These are phyloP conservation scores for Tarsius wallacei DNA, from an alignment of 2,797 vertebrate species.

Conservation along the genomic window DNA sequence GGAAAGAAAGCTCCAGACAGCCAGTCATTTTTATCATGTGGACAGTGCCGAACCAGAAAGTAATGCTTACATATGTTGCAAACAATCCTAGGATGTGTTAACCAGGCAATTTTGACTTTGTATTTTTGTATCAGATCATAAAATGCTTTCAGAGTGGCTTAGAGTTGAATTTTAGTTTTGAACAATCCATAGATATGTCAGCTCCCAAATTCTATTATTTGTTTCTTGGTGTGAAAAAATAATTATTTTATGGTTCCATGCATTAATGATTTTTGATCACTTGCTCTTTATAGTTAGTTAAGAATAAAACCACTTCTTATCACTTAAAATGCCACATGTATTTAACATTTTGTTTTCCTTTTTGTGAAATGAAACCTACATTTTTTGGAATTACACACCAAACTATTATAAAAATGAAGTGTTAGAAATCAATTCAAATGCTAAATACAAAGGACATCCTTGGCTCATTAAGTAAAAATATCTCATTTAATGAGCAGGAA, in stretches of 20 bases:
- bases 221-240: constrained; percentile 25
- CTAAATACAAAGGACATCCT: constrained; percentile 92
- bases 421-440: constrained; percentile 91
- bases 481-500: constrained; percentile 93
- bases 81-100: too few species aligned
- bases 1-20: not conserved
- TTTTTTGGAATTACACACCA: constrained; percentile 84
- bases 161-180: not conserved
- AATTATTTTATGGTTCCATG: constrained; percentile 19
- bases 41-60: not conserved
- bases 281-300: not conserved
- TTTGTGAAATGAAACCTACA: constrained; percentile 82
- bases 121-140: not conserved
- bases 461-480: constrained; percentile 94
- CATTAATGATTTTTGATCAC: not conserved
- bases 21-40: fast-evolving
- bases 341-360: constrained; percentile 73
- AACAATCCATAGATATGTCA: not conserved
- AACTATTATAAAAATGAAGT: constrained; percentile 90
- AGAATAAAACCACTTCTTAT: constrained; percentile 43
- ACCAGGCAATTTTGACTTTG: not conserved
- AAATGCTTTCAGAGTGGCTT: not conserved
- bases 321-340: constrained; percentile 35
- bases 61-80: fast-evolving
- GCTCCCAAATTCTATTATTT: not conserved